Evolutionary conservation across 2,888 invertebrate genomes (phyloP), one percentile per base, ranked within the genome.

Genomic region (Melieria picta): DNA sequence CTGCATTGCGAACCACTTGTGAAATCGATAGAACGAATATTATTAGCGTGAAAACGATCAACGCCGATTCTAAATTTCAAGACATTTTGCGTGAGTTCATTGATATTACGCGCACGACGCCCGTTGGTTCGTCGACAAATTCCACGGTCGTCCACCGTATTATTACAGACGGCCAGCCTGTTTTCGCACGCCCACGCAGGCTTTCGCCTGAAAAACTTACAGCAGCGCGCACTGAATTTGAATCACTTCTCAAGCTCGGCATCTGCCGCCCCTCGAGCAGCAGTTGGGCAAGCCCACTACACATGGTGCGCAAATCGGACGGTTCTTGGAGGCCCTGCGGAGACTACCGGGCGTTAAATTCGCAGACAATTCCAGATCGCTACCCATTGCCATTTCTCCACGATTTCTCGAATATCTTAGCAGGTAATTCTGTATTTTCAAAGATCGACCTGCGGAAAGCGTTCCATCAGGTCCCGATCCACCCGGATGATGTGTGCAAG

Each of bases 281-380:
- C 63, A 42, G 60, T 62, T n/a, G 62, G 67, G 58, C 85, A 0
- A 84, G 82, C 60, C 87, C 84, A 3, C 77, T 88, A 1, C 81
- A 83, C 68, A 65, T 84, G 73, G 81, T 78, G 30, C 3, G 5
- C 72, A 82, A 75, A 69, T 63, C 64, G 7, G 56, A 68, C 47
- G 75, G 66, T 7, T 65, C 73, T 13, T 73, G 73, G 71, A 42
- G 71, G n/a, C 71, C 71, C 45, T 71, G 71, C 48, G 80, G 82
- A 0, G 68, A 74, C 48, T 67, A 74, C 13, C 68, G 72, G 5
- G 43, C 68, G 3, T 56, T 72, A 4, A 74, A 71, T 43, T 52
- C 74, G 1, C 16, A 58, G 10, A 70, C 66, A 0, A 57, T 68
- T 3, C 73, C 67, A 30, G 68, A 68, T 11, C 64, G 61, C 4